Percentiles rank a stretch among this genome's conserved stretches.
Evolutionary conservation across 53 echinoderm and acorn worm genomes (phyloP).

Genomic region (Temnopleurus reevesii): DNA sequence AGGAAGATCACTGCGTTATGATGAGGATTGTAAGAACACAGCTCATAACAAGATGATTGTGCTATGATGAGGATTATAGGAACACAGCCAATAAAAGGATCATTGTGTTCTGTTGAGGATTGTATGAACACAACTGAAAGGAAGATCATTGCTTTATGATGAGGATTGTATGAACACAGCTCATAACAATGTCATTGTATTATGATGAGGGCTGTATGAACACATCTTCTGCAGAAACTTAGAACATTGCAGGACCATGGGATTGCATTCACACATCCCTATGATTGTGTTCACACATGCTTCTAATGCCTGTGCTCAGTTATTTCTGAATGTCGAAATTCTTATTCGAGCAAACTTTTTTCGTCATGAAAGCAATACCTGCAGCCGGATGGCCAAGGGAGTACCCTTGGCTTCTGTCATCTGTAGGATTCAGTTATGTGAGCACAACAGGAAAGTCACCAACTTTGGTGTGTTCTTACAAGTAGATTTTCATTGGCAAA

Average conservation of each 20-base stretch:
- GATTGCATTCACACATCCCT: neutral
- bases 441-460: no score
- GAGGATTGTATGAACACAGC: neutral
- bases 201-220: slow-evolving; percentile 37
- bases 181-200: slow-evolving; percentile 81
- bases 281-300: neutral
- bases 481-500: no score
- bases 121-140: slow-evolving; percentile 59
- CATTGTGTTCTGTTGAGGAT: slow-evolving; percentile 50
- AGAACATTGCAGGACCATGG: neutral
- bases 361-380: no score
- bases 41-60: slow-evolving; percentile 86
- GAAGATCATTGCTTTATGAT: slow-evolving; percentile 77
- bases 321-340: no score
- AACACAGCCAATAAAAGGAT: slow-evolving; percentile 80
- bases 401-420: no score
- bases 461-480: no score
- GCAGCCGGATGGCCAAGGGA: no score
- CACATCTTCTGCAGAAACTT: no score
- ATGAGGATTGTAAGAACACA: slow-evolving; percentile 1
- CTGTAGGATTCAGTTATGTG: no score
- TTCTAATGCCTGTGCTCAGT: no score
- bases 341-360: no score
- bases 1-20: slow-evolving; percentile 79
- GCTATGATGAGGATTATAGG: slow-evolving; percentile 37